Evolutionary conservation across 2,888 invertebrate genomes (phyloP), one percentile per base, ranked within the genome.

Genomic region (Trilocha varians): DNA sequence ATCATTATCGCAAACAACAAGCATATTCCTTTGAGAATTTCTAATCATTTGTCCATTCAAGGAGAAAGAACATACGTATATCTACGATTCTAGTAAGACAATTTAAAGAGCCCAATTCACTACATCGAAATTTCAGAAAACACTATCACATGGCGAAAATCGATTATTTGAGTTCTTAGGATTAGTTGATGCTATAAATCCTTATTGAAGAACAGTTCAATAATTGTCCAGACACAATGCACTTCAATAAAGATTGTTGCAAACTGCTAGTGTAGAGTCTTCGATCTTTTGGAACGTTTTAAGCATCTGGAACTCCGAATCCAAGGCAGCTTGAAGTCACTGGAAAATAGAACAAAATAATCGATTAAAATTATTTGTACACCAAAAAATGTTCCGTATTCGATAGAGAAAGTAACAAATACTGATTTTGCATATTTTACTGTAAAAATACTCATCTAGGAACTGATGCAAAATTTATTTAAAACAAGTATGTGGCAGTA

Each of bases 271-370:
- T 76, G 79, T 34, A 77, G 59, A 37, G 82, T 82, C 53, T 78
- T 82, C 9, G 78, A 76, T 45, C 82, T 55, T 59, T 82, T 82
- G 8, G 77, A 68, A 49, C 78, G 65, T 54, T 82, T 84, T 53
- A 71, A 53, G 5, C 80, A 71, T 48, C 78, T 79, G 0, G 82
- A 75, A 13, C 61, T 71, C 48, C 72, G 59, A 48, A 83, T 73
- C 84, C 84, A 84, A 1, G 84, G 78, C 33, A 78, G 62, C 56
- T 69, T 59, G 50, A 83, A 83, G 52, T 71, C 62, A 35, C 83
- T 83, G 74, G 2, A 78, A 77, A 25, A 16, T 32, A 39, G 5
- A 33, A 34, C 25, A 38, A 34, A 13, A 3, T 16, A 34, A 17
- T 9, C 14, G 18, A n/a, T 6, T 5, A 34, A 34, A 14, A 34